Base-by-base conservation (phyloP, 2,888 invertebrate genomes). In the Neoaliturus tenellus region DNA sequence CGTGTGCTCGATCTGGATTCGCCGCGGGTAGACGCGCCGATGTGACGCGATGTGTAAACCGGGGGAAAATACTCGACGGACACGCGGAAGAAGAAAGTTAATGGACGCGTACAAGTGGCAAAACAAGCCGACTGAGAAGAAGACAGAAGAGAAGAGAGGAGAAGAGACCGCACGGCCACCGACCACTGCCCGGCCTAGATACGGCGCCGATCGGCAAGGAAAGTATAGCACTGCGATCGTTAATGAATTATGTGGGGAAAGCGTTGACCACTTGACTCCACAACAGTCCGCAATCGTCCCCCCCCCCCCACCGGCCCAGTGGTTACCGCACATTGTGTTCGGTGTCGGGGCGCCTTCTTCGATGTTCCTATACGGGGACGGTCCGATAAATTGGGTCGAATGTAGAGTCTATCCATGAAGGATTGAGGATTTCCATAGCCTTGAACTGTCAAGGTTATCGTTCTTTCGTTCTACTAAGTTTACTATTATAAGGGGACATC, bases 171-270 rank as follows among this genome's bases (percentile, higher is more conserved):
- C 55, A 25, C 55, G 1, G 55, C 55, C n/a, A n/a, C 5, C 14
- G 48, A 14, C 48, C 48, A 48, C 48, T 48, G 6, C 35, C 48
- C 62, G 69, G 69, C 69, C 69, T 69, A 39, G 69, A 69, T 28
- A n/a, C 69, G 69, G 39, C 20, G 39, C 23, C 69, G 31, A 69
- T 69, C 14, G 69, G 20, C 69, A 23, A 69, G 4, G 69, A 69
- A 69, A 69, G 69, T 69, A 69, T 39, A 69, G 69, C 69, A 39
- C 69, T 39, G 33, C 23, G 23, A 39, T 69, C 35, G 69, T 39
- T 69, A 69, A 69, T 69, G 69, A 69, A 69, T 69, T 69, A 35
- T 69, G 39, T 69, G 69, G 69, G 39, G 69, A 69, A 69, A 69
- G 69, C 69, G 69, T 25, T 69, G 69, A 23, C 69, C 39, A 69